Evolutionary conservation across 2,113 vertebrate genomes (phyloP).

Genomic region (Columba livia): DNA sequence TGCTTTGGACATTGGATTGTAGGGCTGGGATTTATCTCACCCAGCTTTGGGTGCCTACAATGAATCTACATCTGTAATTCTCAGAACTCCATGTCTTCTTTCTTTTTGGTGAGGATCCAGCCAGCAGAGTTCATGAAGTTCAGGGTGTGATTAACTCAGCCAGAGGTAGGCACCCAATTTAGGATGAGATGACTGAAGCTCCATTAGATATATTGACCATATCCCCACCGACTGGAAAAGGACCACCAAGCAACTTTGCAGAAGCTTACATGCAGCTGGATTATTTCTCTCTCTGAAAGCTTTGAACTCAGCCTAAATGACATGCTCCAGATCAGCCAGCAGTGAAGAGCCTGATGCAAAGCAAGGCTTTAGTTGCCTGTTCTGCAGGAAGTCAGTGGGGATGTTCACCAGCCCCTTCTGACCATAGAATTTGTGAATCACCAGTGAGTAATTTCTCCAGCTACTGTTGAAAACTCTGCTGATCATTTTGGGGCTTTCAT

Average conservation of each 20-base stretch:
- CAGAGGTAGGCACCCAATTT: not conserved
- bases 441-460: conserved; percentile 55
- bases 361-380: not conserved
- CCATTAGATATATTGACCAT: not conserved
- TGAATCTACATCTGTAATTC: not conserved
- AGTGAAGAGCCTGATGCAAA: not conserved
- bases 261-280: not conserved
- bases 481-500: conserved; percentile 40
- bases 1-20: not conserved
- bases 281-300: not conserved
- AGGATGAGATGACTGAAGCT: not conserved
- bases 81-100: not conserved
- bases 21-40: not conserved
- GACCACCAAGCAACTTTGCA: not conserved
- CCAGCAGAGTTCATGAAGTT: not conserved
- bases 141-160: not conserved
- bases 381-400: conserved; percentile 4
- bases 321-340: not conserved
- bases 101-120: not conserved
- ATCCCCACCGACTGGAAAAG: not conserved
- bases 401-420: not conserved
- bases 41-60: not conserved
- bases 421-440: conserved; percentile 40
- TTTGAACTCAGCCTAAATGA: not conserved
- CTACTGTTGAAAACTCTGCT: conserved; percentile 18